Conservation (phyloP, 1,140 invertebrate genomes). For the Temnothorax curvispinosus region DNA sequence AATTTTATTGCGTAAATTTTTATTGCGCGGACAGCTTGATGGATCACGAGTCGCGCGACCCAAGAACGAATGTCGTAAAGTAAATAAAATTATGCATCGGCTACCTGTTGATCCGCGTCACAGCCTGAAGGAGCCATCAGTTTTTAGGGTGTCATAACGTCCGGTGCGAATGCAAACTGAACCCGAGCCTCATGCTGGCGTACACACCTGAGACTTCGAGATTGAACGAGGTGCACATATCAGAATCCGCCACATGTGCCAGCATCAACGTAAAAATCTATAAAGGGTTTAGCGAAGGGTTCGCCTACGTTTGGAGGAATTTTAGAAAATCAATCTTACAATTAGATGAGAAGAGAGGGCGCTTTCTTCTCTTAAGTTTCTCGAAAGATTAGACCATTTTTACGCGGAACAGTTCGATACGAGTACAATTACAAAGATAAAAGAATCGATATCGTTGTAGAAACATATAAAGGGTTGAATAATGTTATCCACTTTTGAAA, state of each 20-base stretch:
- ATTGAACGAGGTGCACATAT: neutral
- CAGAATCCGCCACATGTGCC: neutral
- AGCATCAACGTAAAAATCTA: neutral
- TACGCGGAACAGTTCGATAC: neutral
- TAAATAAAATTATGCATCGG: conserved; percentile 41
- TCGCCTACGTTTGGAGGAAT: neutral
- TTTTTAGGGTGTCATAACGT: conserved; percentile 1
- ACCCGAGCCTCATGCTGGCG: neutral
- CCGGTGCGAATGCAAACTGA: neutral
- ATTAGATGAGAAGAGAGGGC: neutral
- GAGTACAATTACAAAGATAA: neutral
- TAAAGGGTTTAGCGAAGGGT: neutral
- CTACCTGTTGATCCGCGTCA: conserved; percentile 45
- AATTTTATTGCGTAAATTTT: neutral
- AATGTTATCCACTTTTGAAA: neutral
- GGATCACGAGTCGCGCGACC: neutral
- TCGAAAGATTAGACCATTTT: neutral
- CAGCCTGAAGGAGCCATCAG: neutral
- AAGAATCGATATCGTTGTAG: neutral
- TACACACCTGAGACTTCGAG: neutral
- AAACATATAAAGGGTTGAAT: conserved; percentile 2
- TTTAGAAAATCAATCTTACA: neutral
- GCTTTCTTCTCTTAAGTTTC: neutral
- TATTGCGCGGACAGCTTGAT: neutral
- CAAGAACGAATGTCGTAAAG: neutral